A percentile compares a stretch with the other conserved stretches of the same genome.
These are phyloP conservation scores for Synchiropus splendidus DNA, from an alignment of 2,113 vertebrate genomes.

Conservation along the genomic window DNA sequence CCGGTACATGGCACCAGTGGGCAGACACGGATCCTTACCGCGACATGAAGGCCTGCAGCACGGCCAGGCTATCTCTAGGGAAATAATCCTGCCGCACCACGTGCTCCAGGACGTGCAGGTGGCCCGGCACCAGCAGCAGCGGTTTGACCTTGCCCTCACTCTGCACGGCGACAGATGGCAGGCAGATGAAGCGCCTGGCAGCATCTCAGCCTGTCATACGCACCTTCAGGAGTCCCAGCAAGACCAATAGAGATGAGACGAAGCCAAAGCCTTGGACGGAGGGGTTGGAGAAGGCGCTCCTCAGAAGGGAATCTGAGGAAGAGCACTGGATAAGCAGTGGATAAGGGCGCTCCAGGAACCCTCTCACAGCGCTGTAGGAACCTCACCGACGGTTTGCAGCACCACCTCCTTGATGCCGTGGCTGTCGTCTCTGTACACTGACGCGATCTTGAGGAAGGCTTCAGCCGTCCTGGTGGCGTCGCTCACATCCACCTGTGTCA, in stretches of 20 bases:
- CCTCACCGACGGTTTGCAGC: slow-evolving; percentile 64
- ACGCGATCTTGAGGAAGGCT: slow-evolving; percentile 85
- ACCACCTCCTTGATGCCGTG: slow-evolving; percentile 73
- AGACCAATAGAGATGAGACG: slow-evolving; percentile 78
- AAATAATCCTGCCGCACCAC: slow-evolving; percentile 91
- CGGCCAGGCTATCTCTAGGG: slow-evolving; percentile 73
- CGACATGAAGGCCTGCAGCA: slow-evolving; percentile 83
- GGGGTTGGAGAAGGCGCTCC: slow-evolving; percentile 75
- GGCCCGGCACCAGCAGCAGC: slow-evolving; percentile 77
- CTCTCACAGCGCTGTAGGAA: background rate
- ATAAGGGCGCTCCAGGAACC: too few species aligned
- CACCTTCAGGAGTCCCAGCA: slow-evolving; percentile 92
- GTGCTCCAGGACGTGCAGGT: slow-evolving; percentile 83
- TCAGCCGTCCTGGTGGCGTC: slow-evolving; percentile 78
- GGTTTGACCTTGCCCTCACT: slow-evolving; percentile 91
- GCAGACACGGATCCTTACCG: too few species aligned
- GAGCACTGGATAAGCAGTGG: too few species aligned
- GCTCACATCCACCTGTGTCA: slow-evolving; percentile 77
- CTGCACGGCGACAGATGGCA: slow-evolving; percentile 56
- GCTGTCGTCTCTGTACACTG: slow-evolving; percentile 84
- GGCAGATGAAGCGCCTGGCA: too few species aligned
- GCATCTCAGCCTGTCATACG: too few species aligned
- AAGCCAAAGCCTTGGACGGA: slow-evolving; percentile 79
- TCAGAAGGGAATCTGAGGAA: slow-evolving; percentile 77
- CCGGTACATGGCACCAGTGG: too few species aligned